Base-by-base conservation (phyloP, 2,888 invertebrate genomes). In the Drosophila lacicola region DNA sequence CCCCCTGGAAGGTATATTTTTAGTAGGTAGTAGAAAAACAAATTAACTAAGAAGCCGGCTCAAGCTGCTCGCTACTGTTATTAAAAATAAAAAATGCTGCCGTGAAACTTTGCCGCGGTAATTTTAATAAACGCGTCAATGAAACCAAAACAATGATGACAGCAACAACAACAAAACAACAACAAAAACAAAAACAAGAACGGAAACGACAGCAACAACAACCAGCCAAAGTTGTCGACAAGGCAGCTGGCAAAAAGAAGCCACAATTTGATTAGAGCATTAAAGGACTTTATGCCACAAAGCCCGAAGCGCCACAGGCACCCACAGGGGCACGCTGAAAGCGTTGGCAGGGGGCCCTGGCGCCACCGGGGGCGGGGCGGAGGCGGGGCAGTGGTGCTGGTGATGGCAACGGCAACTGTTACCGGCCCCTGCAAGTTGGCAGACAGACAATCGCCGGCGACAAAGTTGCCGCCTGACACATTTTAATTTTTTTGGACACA, bases 191-290 rank as follows among this genome's bases (percentile, higher is more conserved):
- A 13, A 49, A 55, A 21, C 69, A 46, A 61, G 63, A 67, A 37
- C 54, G 57, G 57, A 49, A 77, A 45, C 55, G 72, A 37, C 53
- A 68, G 56, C 70, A 68, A 51, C 73, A 70, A 76, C 65, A 76
- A 66, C 67, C 57, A 58, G 67, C 62, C 57, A 65, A 63, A 67
- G 74, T 67, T 65, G 66, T 63, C 70, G 65, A 41, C 56, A 70
- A 58, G 72, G 62, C 68, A 68, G 53, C 66, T 29, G 29, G 68
- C 76, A 79, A 82, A 84, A 79, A 85, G 87, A 86, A 86, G 81
- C 85, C 87, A 87, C 87, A 86, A 86, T 86, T 86, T 86, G 87
- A 86, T 86, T 86, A 86, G 82, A 87, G 85, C 82, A 87, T 87
- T 86, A 86, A 86, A 84, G 74, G 87, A 82, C 87, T 86, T 87